These are phyloP conservation scores for Graphium colonna DNA, from an alignment of 2,888 invertebrate species.

Conservation along the genomic window DNA sequence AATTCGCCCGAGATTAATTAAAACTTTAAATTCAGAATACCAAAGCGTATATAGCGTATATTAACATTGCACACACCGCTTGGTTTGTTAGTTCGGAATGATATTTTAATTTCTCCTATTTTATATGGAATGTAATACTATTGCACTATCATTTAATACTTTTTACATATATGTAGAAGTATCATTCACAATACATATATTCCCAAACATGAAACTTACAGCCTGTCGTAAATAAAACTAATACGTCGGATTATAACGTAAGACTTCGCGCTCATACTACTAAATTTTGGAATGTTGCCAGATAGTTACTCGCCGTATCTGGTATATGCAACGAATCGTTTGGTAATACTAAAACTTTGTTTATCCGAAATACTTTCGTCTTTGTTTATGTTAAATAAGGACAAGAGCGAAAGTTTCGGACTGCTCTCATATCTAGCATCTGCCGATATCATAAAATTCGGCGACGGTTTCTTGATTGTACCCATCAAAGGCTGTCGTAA, in stretches of 20 bases:
- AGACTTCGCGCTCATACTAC: constrained; percentile 17
- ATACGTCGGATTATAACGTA: constrained; percentile 18
- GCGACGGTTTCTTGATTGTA: constrained; percentile 6
- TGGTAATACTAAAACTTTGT: constrained; percentile 21
- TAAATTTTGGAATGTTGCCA: constrained; percentile 19
- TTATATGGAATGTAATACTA: too few relatives aligned
- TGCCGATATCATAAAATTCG: constrained; percentile 21
- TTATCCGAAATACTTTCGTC: constrained; percentile 12
- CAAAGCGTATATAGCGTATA: too few relatives aligned
- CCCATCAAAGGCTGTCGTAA: constrained; percentile 16
- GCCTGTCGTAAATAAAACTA: constrained; percentile 16
- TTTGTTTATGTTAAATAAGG: constrained; percentile 23
- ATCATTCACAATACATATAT: not conserved
- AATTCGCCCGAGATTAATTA: not conserved
- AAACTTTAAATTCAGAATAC: not conserved
- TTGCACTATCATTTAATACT: too few relatives aligned
- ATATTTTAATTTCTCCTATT: too few relatives aligned
- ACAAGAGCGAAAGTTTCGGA: constrained; percentile 14
- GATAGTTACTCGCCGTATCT: constrained; percentile 23
- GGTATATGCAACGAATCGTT: constrained; percentile 21
- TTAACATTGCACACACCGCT: not conserved
- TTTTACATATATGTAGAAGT: not conserved
- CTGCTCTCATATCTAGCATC: constrained; percentile 20
- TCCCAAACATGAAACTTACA: not conserved
- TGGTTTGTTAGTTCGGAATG: not conserved